These are phyloP conservation scores for Clanis bilineata DNA, from an alignment of 2,888 invertebrate genomes.

Conservation along the genomic window DNA sequence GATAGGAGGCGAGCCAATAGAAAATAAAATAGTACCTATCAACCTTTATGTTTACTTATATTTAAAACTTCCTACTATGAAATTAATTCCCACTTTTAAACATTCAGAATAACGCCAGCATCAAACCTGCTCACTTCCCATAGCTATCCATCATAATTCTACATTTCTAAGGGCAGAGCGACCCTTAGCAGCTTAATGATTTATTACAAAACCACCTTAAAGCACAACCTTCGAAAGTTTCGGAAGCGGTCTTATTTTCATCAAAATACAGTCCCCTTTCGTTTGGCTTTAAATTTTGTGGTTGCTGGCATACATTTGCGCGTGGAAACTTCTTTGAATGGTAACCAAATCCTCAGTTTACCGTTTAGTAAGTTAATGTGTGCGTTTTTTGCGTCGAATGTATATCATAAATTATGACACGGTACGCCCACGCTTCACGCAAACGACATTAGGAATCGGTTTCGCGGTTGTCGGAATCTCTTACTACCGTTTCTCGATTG, in stretches of 20 bases:
- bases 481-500: slow-evolving; percentile 8
- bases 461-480: slow-evolving; percentile 28
- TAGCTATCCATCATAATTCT: slow-evolving; percentile 58
- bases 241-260: background rate
- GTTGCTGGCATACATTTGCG: slow-evolving; percentile 12
- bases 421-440: slow-evolving; percentile 57
- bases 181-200: slow-evolving; percentile 39
- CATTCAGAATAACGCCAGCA: slow-evolving; percentile 18
- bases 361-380: slow-evolving; percentile 73
- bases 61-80: background rate
- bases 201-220: slow-evolving; percentile 28
- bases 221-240: background rate
- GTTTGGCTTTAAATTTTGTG: background rate
- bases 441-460: slow-evolving; percentile 39
- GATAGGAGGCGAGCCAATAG: too few species aligned
- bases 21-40: background rate
- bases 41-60: background rate
- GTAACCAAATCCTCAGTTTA: slow-evolving; percentile 69
- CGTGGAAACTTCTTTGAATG: slow-evolving; percentile 47
- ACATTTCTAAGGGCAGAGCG: slow-evolving; percentile 47
- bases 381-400: slow-evolving; percentile 52
- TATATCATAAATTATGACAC: slow-evolving; percentile 72
- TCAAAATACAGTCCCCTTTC: slow-evolving; percentile 12
- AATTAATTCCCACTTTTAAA: background rate
- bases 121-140: slow-evolving; percentile 47